Base-by-base conservation (phyloP, 1,140 invertebrate genomes). In the Caenorhabditis elegans region DNA sequence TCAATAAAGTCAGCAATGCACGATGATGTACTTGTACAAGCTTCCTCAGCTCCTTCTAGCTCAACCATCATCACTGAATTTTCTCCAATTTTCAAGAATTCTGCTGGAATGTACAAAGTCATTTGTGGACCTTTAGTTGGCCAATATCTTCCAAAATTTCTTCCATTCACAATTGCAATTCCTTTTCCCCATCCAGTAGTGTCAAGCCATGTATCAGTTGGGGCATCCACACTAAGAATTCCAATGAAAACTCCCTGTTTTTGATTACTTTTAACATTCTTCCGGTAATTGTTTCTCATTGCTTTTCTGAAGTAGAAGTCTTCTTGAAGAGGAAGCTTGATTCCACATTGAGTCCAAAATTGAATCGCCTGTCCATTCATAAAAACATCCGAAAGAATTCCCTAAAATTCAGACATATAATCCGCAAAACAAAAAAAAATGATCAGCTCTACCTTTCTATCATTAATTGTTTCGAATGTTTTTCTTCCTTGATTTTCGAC, bases 401-500 rank as follows among this genome's bases (percentile, higher is more conserved):
- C 81, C 75, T 82, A 28, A 55, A 77, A 76, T 26, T 34, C 3
- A 17, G 24, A 2, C 10, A 47, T 51, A 5, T 76, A 19, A 31
- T 36, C n/a, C n/a, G n/a, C n/a, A 3, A 28, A 24, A 8, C 17
- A 51, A 31, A 49, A 48, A 53, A 13, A 22, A 28, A n/a, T 8
- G 5, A 8, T 43, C 15, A 5, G 39, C 15, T 60, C 13, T 8
- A 65, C 84, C 49, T 85, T 85, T 47, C 31, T 49, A 47, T 85
- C 84, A 51, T 85, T 85, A 36, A 85, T 85, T 8, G 84, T 85
- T 36, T 85, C 79, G 36, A 84, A 85, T 2, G 84, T 85, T 55
- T 85, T 83, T 36, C 85, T 46, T 46, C 85, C 85, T 22, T 83
- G 80, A 26, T 85, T 85, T 80, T 85, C 85, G 15, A 85, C 85